These are phyloP conservation scores for Petromus typicus DNA, from an alignment of 2,113 vertebrate species.

Conservation along the genomic window DNA sequence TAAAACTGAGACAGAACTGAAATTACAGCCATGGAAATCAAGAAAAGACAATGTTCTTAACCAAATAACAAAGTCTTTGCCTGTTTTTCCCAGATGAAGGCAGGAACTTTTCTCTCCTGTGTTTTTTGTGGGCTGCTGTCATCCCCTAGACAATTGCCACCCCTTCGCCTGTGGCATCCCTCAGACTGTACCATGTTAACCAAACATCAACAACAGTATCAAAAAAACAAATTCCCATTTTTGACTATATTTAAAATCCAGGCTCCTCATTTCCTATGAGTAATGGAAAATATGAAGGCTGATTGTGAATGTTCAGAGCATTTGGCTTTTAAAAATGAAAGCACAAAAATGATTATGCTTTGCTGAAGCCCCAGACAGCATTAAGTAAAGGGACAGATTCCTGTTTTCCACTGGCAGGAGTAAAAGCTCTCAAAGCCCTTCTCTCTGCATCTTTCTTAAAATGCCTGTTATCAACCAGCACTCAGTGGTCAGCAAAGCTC, in stretches of 20 bases:
- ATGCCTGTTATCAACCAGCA: neutral
- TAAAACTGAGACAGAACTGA: neutral
- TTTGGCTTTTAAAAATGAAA: slow-evolving; percentile 64
- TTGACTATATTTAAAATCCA: slow-evolving; percentile 52
- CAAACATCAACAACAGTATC: neutral
- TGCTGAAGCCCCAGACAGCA: neutral
- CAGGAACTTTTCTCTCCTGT: neutral
- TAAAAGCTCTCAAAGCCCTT: slow-evolving; percentile 33
- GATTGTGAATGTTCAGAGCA: slow-evolving; percentile 48
- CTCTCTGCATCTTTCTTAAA: slow-evolving; percentile 1
- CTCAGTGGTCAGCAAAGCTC: neutral
- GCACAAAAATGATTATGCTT: neutral
- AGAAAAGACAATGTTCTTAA: neutral
- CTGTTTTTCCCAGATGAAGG: neutral
- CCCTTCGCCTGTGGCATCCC: neutral
- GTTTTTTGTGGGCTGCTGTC: neutral
- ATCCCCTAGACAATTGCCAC: neutral
- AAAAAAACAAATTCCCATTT: slow-evolving; percentile 46
- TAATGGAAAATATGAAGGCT: slow-evolving; percentile 58
- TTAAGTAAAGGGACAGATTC: neutral
- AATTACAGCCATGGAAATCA: neutral
- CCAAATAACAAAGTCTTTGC: neutral
- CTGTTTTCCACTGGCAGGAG: too few relatives aligned
- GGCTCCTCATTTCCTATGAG: slow-evolving; percentile 54
- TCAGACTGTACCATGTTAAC: neutral